These are phyloP conservation scores for Limnephilus lunatus DNA, from an alignment of 2,888 invertebrate species.

Conservation along the genomic window DNA sequence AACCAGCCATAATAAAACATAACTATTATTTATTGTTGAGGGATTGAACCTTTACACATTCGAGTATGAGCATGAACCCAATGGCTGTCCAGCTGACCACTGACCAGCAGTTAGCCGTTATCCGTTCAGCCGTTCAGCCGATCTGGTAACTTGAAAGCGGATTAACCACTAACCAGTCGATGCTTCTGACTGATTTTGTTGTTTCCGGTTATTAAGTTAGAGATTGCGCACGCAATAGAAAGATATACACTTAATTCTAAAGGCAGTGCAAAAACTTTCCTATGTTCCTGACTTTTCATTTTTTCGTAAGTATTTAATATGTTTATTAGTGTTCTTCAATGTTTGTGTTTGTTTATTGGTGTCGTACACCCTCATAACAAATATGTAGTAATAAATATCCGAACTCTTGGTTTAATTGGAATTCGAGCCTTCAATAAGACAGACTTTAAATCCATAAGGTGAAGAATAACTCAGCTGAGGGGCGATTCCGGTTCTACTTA, in stretches of 20 bases:
- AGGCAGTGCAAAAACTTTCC: neutral
- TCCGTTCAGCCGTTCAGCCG: neutral
- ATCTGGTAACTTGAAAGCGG: neutral
- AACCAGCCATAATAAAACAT: neutral
- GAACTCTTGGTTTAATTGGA: no score
- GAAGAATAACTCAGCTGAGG: no score
- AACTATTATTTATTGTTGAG: neutral
- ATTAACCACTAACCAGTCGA: neutral
- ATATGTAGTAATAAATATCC: no score
- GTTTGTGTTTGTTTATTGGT: neutral
- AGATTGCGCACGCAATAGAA: constrained; percentile 2
- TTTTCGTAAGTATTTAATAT: neutral
- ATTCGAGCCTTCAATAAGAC: no score
- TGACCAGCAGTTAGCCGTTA: neutral
- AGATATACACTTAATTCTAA: neutral
- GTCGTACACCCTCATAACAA: no score
- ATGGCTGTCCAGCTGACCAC: neutral
- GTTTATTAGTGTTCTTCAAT: neutral
- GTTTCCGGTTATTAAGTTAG: neutral
- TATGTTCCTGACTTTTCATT: neutral
- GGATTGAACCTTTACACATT: neutral
- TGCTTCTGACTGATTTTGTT: neutral
- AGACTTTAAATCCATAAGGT: no score
- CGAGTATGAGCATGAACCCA: neutral
- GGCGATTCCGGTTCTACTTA: no score